Evolutionary conservation across 1,140 invertebrate genomes (phyloP), one percentile per base, ranked within the genome.

Genomic region (Pseudoatta argentina): DNA sequence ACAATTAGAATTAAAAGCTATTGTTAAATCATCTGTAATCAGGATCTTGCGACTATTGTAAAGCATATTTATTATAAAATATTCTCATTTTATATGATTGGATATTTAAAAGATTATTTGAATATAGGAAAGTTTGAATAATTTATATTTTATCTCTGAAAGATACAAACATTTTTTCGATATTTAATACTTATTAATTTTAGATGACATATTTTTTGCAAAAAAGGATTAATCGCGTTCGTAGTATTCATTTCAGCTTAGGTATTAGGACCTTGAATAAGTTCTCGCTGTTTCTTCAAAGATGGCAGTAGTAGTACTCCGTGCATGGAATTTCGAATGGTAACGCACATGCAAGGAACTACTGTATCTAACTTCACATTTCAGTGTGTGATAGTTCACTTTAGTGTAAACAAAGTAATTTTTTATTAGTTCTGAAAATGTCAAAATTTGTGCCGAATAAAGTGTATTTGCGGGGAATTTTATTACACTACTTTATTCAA

Each of bases 181-280:
- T 79, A 79, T 8, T 48, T 27, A 14, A 55, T 79, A 55, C 30
- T 79, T 48, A 66, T 79, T 79, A 69, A 79, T 21, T 79, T 79
- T 34, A 39, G n/a, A 24, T 24, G 24, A 67, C 30, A 79, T 12
- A 67, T 55, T n/a, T 55, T n/a, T 67, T 48, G 21, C 12, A 10
- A 24, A 39, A 69, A 69, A 39, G 4, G 16, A 14, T 51, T 48
- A 69, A n/a, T 55, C 48, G 21, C 2, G 63, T 39, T 67, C 7
- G 48, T n/a, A 53, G 27, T 79, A 21, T 67, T n/a, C 61, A 8
- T 57, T 79, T 79, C 24, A 48, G 48, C 30, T n/a, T 55, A 30
- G 16, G 63, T 14, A n/a, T n/a, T n/a, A n/a, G n/a, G n/a, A n/a
- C n/a, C n/a, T n/a, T n/a, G n/a, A n/a, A n/a, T n/a, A n/a, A n/a